Evolutionary conservation across 2,113 vertebrate species (phyloP).

Genomic region (Chloebia gouldiae): DNA sequence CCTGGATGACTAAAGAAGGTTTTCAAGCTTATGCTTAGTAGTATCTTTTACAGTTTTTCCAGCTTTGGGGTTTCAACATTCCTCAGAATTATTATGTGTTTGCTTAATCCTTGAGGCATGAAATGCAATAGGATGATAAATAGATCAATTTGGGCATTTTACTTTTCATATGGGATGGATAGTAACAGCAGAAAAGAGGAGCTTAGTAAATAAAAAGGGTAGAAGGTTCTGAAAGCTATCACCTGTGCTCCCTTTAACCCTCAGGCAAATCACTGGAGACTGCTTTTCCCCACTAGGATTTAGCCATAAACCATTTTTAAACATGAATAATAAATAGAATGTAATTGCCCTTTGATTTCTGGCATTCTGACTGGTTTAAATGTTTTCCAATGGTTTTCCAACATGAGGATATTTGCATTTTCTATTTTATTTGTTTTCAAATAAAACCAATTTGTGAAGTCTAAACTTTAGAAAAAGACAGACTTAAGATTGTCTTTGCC

Average conservation of each 20-base stretch:
- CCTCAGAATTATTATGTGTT: not conserved
- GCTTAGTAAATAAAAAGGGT: not conserved
- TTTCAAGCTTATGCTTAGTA: not conserved
- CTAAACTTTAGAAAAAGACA: not conserved
- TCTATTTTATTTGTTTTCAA: conserved; percentile 8
- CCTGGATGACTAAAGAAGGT: not conserved
- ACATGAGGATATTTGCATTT: not conserved
- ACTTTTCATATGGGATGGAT: not conserved
- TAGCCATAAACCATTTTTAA: not conserved
- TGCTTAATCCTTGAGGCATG: not conserved
- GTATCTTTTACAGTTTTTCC: not conserved
- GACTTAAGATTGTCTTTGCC: not conserved
- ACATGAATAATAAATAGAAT: not conserved
- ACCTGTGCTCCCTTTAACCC: not conserved
- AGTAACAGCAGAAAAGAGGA: not conserved
- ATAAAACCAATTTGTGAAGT: not conserved
- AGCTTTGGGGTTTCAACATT: not conserved
- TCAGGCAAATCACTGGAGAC: not conserved
- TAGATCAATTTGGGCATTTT: not conserved
- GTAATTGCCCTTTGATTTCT: not conserved
- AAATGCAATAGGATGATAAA: not conserved
- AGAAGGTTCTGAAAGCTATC: not conserved
- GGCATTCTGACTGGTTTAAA: not conserved
- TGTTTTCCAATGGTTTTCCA: not conserved
- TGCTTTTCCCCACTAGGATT: not conserved